A percentile compares a stretch with the other conserved stretches of the same genome.
These are phyloP conservation scores for Mesembrinibis cayennensis DNA, from an alignment of 2,113 vertebrate genomes.

Conservation along the genomic window DNA sequence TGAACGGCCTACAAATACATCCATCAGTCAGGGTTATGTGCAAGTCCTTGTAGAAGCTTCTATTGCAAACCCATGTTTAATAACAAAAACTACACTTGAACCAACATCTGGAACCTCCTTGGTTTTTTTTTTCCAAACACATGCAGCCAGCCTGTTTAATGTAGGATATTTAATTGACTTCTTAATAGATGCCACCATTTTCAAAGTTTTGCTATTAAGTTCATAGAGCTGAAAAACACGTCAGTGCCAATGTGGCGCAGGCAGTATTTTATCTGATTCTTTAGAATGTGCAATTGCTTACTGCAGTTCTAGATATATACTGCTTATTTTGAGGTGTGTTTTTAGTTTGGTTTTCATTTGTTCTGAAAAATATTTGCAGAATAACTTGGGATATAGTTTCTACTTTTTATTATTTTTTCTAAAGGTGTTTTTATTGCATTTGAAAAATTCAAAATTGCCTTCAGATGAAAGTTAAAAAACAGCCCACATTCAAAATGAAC, in stretches of 20 bases:
- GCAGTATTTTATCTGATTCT: constrained; percentile 22
- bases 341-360: constrained; percentile 9
- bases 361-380: constrained; percentile 28
- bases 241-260: constrained; percentile 12
- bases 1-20: constrained; percentile 68
- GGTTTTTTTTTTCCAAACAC: not conserved
- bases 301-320: constrained; percentile 14
- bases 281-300: constrained; percentile 22
- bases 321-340: not conserved
- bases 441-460: constrained; percentile 48
- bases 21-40: constrained; percentile 75
- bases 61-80: constrained; percentile 67
- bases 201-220: constrained; percentile 21
- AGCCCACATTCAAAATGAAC: constrained; percentile 51
- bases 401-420: not conserved
- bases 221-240: constrained; percentile 41
- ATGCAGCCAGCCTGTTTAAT: constrained; percentile 44
- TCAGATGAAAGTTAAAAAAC: constrained; percentile 34
- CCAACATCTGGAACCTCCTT: constrained; percentile 58
- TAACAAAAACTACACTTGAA: constrained; percentile 72
- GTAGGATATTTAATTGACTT: constrained; percentile 37
- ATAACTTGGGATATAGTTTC: constrained; percentile 34
- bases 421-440: constrained; percentile 27
- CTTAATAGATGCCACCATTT: constrained; percentile 43
- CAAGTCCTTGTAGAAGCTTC: constrained; percentile 79